Base-by-base conservation (phyloP, 2,113 vertebrate genomes). In the Aptenodytes forsteri region DNA sequence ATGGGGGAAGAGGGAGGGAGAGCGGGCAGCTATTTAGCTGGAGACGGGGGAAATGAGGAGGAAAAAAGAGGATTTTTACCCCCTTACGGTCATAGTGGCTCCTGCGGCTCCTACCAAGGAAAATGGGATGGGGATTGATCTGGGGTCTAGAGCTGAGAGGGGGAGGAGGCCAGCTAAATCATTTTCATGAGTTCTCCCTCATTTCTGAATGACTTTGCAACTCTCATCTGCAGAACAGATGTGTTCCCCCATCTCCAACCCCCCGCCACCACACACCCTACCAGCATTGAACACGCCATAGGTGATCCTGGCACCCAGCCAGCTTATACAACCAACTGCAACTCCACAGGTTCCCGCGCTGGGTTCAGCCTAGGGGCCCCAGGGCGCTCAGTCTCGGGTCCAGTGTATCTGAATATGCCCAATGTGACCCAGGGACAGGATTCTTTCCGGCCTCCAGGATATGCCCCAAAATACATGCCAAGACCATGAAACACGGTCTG, bases 141-240 rank as follows among this genome's bases (percentile, higher is more conserved):
- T 34, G n/a, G 27, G 34, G 8, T 73, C 21, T 71, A 70, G 19
- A 42, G 42, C 52, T 47, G 44, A 78, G 52, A 38, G 11, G 58
- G 34, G 38, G 47, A 76, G 21, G 52, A 70, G 21, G 26, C n/a
- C 84, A 90, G 30, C 38, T 80, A 85, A 82, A 93, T 47, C 0
- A 62, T 79, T 87, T 73, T 69, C 36, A 29, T 34, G 44, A 79
- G 65, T 34, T 89, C 59, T 49, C 75, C 50, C 58, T 86, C 70
- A 69, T 80, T 95, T 87, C 36, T 59, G 81, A 94, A 71, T 38
- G 72, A 64, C 67, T 91, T 66, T 36, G 36, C 83, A 58, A 81
- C 73, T 94, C 87, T 89, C 93, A 94, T 82, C 52, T 95, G 96
- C 95, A 91, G 56, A 84, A 73, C 96, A 97, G 95, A 97, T 97